phyloP scores from a whole-genome alignment of 2,888 invertebrate genomes.

The Orgyia antiqua region DNA sequence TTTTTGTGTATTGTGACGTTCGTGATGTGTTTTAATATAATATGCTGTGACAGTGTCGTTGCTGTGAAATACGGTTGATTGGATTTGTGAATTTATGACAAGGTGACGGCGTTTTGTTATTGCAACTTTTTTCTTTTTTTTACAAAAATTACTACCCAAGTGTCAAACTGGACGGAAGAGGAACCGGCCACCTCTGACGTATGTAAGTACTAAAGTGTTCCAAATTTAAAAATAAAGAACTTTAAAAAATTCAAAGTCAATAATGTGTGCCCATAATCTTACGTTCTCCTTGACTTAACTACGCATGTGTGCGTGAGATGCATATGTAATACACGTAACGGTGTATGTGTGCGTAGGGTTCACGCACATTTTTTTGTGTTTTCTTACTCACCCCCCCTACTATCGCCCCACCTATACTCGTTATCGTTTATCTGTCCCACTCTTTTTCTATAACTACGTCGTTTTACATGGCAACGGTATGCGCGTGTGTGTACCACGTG shows the following conservation, averaged over 20 bases:
- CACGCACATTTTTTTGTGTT: slow-evolving; percentile 72
- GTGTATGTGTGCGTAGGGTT: slow-evolving; percentile 53
- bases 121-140: slow-evolving; percentile 62
- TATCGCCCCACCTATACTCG: slow-evolving; percentile 58
- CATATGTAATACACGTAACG: slow-evolving; percentile 36
- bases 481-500: slow-evolving; percentile 44
- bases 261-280: slow-evolving; percentile 62
- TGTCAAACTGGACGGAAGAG: slow-evolving; percentile 77
- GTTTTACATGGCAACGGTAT: slow-evolving; percentile 33
- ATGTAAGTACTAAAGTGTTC: slow-evolving; percentile 53
- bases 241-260: slow-evolving; percentile 30
- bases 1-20: slow-evolving; percentile 59
- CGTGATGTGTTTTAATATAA: slow-evolving; percentile 63
- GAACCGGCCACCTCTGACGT: slow-evolving; percentile 74
- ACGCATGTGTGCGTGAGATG: slow-evolving; percentile 40
- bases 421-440: slow-evolving; percentile 71
- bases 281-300: slow-evolving; percentile 46
- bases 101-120: slow-evolving; percentile 58
- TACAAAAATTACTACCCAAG: slow-evolving; percentile 72
- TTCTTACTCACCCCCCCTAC: slow-evolving; percentile 57
- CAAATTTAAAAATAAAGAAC: slow-evolving; percentile 29
- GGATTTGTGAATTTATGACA: slow-evolving; percentile 55
- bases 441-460: slow-evolving; percentile 69
- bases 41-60: slow-evolving; percentile 59
- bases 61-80: slow-evolving; percentile 55